These are phyloP conservation scores for Drosophila nebulosa DNA, from an alignment of 1,140 invertebrate genomes.

Conservation along the genomic window DNA sequence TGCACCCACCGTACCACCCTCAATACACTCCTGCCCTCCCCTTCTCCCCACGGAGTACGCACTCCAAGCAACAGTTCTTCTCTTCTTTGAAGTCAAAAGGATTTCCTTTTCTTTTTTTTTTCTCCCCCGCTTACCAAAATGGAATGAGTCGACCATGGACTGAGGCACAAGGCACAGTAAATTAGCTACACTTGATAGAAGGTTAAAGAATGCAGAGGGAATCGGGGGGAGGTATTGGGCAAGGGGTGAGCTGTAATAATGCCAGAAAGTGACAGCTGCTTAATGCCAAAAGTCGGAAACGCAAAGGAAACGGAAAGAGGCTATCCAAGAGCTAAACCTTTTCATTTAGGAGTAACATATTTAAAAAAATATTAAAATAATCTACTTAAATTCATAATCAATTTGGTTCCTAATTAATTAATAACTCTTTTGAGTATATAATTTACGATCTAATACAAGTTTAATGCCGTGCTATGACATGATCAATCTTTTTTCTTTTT, in stretches of 20 bases:
- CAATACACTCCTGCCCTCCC: background rate
- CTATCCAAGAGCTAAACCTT: background rate
- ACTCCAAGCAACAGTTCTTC: slow-evolving; percentile 76
- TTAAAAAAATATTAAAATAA: too few species aligned
- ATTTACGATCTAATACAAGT: too few species aligned
- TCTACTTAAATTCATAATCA: too few species aligned
- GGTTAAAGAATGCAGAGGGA: too few species aligned
- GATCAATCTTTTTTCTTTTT: too few species aligned
- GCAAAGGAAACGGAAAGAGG: background rate
- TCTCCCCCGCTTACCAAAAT: slow-evolving; percentile 21
- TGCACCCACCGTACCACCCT: background rate
- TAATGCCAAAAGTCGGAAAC: background rate
- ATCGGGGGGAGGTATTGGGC: background rate
- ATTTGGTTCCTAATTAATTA: too few species aligned
- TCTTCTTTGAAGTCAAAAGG: slow-evolving; percentile 75
- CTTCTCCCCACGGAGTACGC: slow-evolving; percentile 15
- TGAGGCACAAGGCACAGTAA: slow-evolving; percentile 40
- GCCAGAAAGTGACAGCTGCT: slow-evolving; percentile 5
- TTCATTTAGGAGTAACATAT: too few species aligned
- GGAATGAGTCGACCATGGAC: slow-evolving; percentile 14
- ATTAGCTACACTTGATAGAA: slow-evolving; percentile 58
- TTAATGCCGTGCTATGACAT: too few species aligned
- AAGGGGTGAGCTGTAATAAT: slow-evolving; percentile 1
- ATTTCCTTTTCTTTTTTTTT: slow-evolving; percentile 25
- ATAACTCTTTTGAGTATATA: too few species aligned